Percentiles rank a stretch among this genome's conserved stretches.
Evolutionary conservation across 2,888 invertebrate species (phyloP).

Genomic region (Pocota personata): DNA sequence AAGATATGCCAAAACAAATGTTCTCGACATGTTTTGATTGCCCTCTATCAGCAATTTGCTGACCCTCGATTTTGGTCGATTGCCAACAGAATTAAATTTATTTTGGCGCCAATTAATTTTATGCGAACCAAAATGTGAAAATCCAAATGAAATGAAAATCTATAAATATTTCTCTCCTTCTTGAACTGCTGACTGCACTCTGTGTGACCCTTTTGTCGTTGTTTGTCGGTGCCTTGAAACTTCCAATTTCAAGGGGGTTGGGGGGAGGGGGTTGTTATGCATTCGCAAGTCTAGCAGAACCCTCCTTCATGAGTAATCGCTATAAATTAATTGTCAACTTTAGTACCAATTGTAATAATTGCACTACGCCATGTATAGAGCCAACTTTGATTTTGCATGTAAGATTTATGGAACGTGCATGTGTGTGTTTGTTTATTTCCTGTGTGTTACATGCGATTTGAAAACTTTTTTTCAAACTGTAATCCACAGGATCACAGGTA

Average conservation of each 20-base stretch:
- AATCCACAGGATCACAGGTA: slow-evolving; percentile 38
- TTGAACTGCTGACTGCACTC: slow-evolving; percentile 46
- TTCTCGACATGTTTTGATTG: slow-evolving; percentile 59
- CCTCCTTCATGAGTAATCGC: slow-evolving; percentile 80
- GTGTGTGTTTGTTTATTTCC: slow-evolving; percentile 13
- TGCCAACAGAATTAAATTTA: slow-evolving; percentile 69
- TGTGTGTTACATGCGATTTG: slow-evolving; percentile 33
- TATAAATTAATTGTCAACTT: slow-evolving; percentile 82
- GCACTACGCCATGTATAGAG: slow-evolving; percentile 49
- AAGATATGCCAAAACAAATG: slow-evolving; percentile 62
- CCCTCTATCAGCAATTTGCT: slow-evolving; percentile 69
- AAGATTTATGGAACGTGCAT: slow-evolving; percentile 44
- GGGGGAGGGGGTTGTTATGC: not conserved
- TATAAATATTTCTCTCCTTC: slow-evolving; percentile 62
- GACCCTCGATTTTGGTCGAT: slow-evolving; percentile 69
- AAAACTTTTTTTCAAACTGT: slow-evolving; percentile 16
- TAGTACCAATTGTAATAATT: slow-evolving; percentile 74
- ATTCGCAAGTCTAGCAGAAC: slow-evolving; percentile 52
- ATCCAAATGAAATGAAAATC: no score
- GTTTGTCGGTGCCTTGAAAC: slow-evolving; percentile 49
- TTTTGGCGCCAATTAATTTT: slow-evolving; percentile 71
- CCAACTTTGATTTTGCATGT: slow-evolving; percentile 60
- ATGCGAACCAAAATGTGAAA: slow-evolving; percentile 56
- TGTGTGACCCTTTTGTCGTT: slow-evolving; percentile 60
- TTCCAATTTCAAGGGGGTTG: slow-evolving; percentile 21